Conservation (phyloP, 2,888 invertebrate species). For the Drosophila antonietae region DNA sequence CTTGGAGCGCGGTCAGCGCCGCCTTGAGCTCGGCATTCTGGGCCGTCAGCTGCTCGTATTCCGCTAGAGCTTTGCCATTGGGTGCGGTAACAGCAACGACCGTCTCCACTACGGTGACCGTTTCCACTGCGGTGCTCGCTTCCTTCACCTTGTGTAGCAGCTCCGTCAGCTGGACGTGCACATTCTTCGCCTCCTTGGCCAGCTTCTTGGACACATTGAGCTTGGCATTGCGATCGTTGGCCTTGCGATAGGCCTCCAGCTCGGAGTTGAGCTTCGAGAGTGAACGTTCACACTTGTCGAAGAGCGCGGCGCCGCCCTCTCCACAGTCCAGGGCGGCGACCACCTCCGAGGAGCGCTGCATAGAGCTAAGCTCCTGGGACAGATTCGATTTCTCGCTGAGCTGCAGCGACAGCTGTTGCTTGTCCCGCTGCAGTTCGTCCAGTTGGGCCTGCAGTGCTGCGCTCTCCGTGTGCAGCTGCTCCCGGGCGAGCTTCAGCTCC, state of each 20-base stretch:
- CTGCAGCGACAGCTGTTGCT: conserved; percentile 76
- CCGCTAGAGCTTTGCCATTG: conserved; percentile 82
- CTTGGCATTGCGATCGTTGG: conserved; percentile 83
- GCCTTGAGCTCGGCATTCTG: conserved; percentile 80
- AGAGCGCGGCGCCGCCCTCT: conserved; percentile 65
- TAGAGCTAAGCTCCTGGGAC: conserved; percentile 78
- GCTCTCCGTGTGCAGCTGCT: conserved; percentile 84
- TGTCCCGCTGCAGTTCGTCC: conserved; percentile 85
- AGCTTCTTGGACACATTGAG: conserved; percentile 83
- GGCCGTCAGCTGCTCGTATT: conserved; percentile 81
- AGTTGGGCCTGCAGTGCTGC: conserved; percentile 76
- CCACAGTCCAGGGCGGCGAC: conserved; percentile 73
- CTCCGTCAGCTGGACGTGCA: conserved; percentile 79
- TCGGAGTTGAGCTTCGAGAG: conserved; percentile 81
- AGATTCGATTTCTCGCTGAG: conserved; percentile 73
- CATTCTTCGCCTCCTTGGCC: conserved; percentile 83
- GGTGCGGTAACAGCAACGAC: conserved; percentile 82
- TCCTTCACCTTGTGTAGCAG: conserved; percentile 81
- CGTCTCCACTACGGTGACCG: conserved; percentile 78
- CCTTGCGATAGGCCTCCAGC: conserved; percentile 83
- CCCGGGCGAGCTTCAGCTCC: conserved; percentile 78
- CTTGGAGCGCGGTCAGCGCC: conserved; percentile 64
- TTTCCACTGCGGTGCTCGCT: conserved; percentile 80
- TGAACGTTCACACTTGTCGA: conserved; percentile 82
- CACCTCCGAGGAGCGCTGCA: conserved; percentile 82